Evolutionary conservation across 2,797 vertebrate genomes (phyloP), one percentile per base, ranked within the genome.

Genomic region (Emydoidea blandingii): DNA sequence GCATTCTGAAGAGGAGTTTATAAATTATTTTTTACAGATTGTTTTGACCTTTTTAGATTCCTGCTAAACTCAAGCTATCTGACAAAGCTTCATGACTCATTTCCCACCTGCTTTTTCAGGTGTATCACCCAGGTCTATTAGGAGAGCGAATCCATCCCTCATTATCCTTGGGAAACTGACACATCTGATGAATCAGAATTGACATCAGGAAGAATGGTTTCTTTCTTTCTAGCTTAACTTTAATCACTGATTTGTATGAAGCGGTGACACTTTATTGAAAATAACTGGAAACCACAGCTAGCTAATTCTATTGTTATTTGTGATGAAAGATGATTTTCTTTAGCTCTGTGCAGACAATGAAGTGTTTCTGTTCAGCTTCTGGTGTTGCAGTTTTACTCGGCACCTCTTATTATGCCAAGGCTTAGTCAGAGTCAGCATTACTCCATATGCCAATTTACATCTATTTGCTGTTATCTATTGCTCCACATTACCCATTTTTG

Each of bases 131-230:
- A 79, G 59, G 57, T 27, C 9, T 62, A 8, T 68, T 49, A 91
- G 57, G 19, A 86, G 5, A 96, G 41, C 9, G 59, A 1, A 8
- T 49, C 83, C 84, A 79, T 68, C 47, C 80, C 84, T 94, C 85
- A 34, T 90, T 89, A 92, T 83, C 85, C 59, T 86, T 59, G 53
- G 34, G 87, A 84, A 95, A 91, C 23, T 25, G 82, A 83, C 54
- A 93, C 84, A 88, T 34, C 14, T 80, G 72, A 85, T 72, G 83
- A 88, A 95, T 93, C 25, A 91, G 47, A 94, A 94, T 44, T 76
- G 2, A 86, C 65, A 87, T 34, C 44, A 85, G 83, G 90, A 93
- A 83, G 2, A 91, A 47, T 4, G 1, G 50, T 87, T 49, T 84
- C 74, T 44, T 76, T 41, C 89, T 72, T 87, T 91, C 85, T 79